Evolutionary conservation across 2,113 vertebrate genomes (phyloP), one percentile per base, ranked within the genome.

Genomic region (Verasper variegatus): DNA sequence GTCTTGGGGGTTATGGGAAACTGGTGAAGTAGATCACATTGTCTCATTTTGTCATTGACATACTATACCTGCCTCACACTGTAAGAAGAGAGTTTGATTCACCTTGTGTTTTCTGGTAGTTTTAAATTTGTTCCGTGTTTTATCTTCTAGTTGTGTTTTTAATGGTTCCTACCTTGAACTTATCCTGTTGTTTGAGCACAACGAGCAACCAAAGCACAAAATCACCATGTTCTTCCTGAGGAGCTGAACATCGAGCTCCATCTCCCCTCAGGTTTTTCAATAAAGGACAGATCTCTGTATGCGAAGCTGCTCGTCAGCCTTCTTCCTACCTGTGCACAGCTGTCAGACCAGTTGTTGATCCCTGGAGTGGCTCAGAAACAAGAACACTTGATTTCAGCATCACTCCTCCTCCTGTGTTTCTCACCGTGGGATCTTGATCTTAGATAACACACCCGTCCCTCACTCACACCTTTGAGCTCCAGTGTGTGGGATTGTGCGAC

Each of bases 341-440:
- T 71, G 72, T 74, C 72, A 54, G 12, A 51, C 65, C 57, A 35
- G 9, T 47, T 64, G 76, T 14, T 26, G n/a, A 17, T 51, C 26
- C 12, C 49, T 15, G 65, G 40, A 63, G 40, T 24, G 55, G 20
- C 21, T 40, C 66, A 1, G 8, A 65, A 66, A 78, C 77, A 69
- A 77, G 61, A 35, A 20, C 0, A 37, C 63, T 73, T 72, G 64
- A 80, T 76, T 85, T 74, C 56, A 64, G 57, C 74, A 54, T 81
- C 52, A 20, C 24, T 72, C 76, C 31, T 63, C 15, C 45, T 68
- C 11, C 14, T 66, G 20, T 20, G n/a, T 23, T 56, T 24, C 63
- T 64, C 37, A 17, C 49, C 40, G 56, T 45, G 65, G 56, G 59
- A 24, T 63, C 42, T 35, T 66, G 6, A 1, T 58, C 5, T 61